Evolutionary conservation across 2,113 vertebrate genomes (phyloP), one percentile per base, ranked within the genome.

Genomic region (Arothron firmamentum): DNA sequence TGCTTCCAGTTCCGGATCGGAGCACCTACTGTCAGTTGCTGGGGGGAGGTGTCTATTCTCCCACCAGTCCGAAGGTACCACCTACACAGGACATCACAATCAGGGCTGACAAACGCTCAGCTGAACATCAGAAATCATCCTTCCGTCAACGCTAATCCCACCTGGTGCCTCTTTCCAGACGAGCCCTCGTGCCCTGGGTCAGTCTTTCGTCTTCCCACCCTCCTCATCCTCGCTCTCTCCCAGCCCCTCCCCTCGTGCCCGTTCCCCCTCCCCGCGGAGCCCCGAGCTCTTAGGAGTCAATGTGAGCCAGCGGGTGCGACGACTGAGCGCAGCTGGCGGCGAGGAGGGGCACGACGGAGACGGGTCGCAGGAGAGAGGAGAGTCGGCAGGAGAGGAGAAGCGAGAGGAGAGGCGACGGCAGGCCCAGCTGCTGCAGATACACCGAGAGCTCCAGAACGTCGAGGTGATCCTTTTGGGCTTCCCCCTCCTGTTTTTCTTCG

Each of bases 371-470:
- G 64, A 85, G 48, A 59, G 62, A 20, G 62, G 71, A 68, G 56
- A 62, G 81, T 20, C 69, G 48, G 78, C 64, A 74, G 72, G 74
- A 49, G 48, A 75, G 53, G 79, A 82, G 31, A 77, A 21, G 42
- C 62, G 80, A 34, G 82, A 84, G 34, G 84, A 87, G 56, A 65
- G 59, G 48, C 88, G 90, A 68, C 92, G 90, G 9, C 86, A 91
- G 15, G 88, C 88, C 48, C 91, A 92, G 67, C 88, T 92, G 71
- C 92, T 93, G 16, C 91, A 93, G 65, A 87, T 91, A 7, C 81
- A 86, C 80, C 72, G 78, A 48, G 95, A 98, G 84, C 87, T 98
- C 78, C 95, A 96, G 85, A 93, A 94, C 2, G 95, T 97, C 42
- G 94, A 96, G 88, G 96, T 98, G 81, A 94, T 87, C 21, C 0